Conservation (phyloP, 2,113 vertebrate genomes). For the Dendropsophus ebraccatus region DNA sequence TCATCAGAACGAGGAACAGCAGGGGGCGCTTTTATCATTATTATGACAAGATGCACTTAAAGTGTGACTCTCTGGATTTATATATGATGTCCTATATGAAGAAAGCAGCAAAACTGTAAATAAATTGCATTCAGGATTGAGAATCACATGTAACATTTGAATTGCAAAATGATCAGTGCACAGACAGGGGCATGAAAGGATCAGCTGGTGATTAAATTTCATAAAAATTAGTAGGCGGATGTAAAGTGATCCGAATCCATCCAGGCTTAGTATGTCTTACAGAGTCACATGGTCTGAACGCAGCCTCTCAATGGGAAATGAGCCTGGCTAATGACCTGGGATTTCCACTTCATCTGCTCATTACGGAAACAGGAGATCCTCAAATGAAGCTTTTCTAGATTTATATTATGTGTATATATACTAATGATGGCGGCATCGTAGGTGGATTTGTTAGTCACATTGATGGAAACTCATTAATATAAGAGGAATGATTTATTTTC, state of each 20-base stretch:
- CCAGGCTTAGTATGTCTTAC: not conserved
- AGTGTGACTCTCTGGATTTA: not conserved
- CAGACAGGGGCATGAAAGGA: not conserved
- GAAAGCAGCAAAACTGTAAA: not conserved
- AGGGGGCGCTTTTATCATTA: too few relatives aligned
- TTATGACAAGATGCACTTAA: not conserved
- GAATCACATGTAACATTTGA: not conserved
- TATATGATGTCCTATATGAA: not conserved
- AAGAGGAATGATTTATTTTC: not conserved
- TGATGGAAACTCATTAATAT: not conserved
- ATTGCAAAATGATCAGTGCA: not conserved
- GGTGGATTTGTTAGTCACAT: not conserved
- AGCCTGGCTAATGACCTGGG: not conserved
- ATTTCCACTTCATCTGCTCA: not conserved
- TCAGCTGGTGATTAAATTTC: not conserved
- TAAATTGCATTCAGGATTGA: not conserved
- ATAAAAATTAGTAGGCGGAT: not conserved
- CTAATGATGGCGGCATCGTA: not conserved
- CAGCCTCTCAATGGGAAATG: not conserved
- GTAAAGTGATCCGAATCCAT: not conserved
- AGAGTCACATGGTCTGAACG: not conserved
- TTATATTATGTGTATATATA: not conserved
- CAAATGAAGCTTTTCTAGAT: conserved; percentile 4
- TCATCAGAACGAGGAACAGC: too few relatives aligned
- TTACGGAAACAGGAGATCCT: not conserved